These are phyloP conservation scores for Nothocercus julius DNA, from an alignment of 2,113 vertebrate genomes.

Conservation along the genomic window DNA sequence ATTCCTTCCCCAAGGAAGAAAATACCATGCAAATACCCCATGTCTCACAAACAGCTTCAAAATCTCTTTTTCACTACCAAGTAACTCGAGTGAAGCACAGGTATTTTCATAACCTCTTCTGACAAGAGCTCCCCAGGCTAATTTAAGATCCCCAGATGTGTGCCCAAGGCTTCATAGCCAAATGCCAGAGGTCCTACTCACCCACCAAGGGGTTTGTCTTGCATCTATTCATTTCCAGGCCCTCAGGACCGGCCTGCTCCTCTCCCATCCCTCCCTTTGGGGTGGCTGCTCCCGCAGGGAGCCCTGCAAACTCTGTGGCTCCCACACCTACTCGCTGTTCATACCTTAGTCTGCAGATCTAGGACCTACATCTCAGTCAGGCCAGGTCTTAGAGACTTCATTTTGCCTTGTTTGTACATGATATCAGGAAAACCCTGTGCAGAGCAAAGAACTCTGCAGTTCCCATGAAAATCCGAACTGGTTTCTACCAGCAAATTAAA, in stretches of 20 bases:
- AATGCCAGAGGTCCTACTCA: not conserved
- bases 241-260: accelerated
- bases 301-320: too few relatives aligned
- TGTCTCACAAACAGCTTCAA: not conserved
- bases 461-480: slow-evolving; percentile 28
- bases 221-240: not conserved
- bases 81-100: not conserved
- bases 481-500: not conserved
- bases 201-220: not conserved
- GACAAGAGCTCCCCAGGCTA: not conserved
- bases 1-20: not conserved
- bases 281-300: too few relatives aligned
- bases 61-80: not conserved
- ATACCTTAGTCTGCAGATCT: not conserved
- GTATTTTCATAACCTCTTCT: not conserved
- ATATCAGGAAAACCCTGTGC: not conserved
- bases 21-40: not conserved
- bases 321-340: not conserved
- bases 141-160: not conserved
- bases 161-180: not conserved
- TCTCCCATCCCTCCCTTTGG: not conserved
- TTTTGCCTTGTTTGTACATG: not conserved
- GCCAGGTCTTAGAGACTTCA: not conserved
- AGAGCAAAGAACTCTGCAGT: not conserved
- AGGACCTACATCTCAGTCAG: not conserved